Evolutionary conservation across 2,888 invertebrate species (phyloP).

Genomic region (Ditula angustiorana): DNA sequence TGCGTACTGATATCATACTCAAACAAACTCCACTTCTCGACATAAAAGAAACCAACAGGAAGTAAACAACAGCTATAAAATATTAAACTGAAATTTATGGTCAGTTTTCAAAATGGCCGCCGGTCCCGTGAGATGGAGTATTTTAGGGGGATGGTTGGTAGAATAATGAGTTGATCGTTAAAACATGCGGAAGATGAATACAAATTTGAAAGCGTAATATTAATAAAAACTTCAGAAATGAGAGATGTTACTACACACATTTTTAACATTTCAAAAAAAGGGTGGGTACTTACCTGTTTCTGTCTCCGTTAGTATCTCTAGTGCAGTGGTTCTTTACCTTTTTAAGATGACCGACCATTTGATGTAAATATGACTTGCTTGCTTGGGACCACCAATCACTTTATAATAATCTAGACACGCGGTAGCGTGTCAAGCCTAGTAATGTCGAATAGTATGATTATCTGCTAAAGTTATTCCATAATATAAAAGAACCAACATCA

Average conservation of each 20-base stretch:
- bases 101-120: constrained; percentile 30
- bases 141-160: constrained; percentile 11
- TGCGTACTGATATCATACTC: constrained; percentile 25
- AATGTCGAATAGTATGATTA: too few species aligned
- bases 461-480: too few species aligned
- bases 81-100: constrained; percentile 38
- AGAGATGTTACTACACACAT: not conserved
- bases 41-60: constrained; percentile 25
- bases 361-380: too few species aligned
- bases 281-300: not conserved
- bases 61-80: constrained; percentile 36
- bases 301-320: too few species aligned
- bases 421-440: too few species aligned
- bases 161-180: constrained; percentile 10
- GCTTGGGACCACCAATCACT: too few species aligned
- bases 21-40: constrained; percentile 32
- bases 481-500: too few species aligned
- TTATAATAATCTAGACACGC: too few species aligned
- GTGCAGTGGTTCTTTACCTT: too few species aligned
- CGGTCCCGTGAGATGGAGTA: constrained; percentile 16
- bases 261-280: not conserved
- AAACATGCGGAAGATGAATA: constrained; percentile 3
- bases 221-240: not conserved
- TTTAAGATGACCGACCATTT: too few species aligned
- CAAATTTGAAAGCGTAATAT: not conserved